Base-by-base conservation (phyloP, 37 sponge, comb jelly and placozoan species). In the Lycopodina hypogea region DNA sequence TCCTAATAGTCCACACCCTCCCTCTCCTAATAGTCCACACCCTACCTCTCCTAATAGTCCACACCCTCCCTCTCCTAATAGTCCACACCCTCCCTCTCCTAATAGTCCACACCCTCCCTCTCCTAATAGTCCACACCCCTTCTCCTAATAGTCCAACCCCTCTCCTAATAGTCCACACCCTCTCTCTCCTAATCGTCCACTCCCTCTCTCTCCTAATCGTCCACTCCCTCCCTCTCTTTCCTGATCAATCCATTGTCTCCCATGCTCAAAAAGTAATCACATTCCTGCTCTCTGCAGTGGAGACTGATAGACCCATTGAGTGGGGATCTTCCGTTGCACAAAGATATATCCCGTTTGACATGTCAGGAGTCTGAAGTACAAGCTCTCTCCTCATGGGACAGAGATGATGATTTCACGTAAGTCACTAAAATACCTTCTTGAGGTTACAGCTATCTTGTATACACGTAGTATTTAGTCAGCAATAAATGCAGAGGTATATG, bases 381-480 rank as follows among this genome's bases (percentile, higher is more conserved):
- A 19, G 83, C 79, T 2, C 71, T 81, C 45, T 88, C 88, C 32
- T 56, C 72, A 1, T 88, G 88, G 88, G 83, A 88, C 83, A 71
- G 71, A 35, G 68, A 61, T 12, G 79, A 77, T 19, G 75, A 77
- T 39, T 66, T 88, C 71, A 72, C 76, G 88, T 88, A 53, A 63
- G 78, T 72, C 15, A 22, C 39, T 41, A 7, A 42, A 35, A 71
- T 9, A 60, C 4, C 4, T 28, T 23, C 65, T 29, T 30, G 17
- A 17, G 17, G 1, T 65, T 28, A 17, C 26, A 34, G 34, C 26
- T 4, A 15, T 33, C 32, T 3, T 29, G 17, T 65, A 45, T 4
- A 45, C 8, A 45, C 48, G 48, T 45, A 45, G 9, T 45, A 45
- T 45, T 3, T 36, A 61, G 18, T 55, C 45, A 51, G 30, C 68